A percentile compares a stretch with the other conserved stretches of the same genome.
Conservation (phyloP, 2,888 invertebrate species). For the Alloplasta piceator region DNA sequence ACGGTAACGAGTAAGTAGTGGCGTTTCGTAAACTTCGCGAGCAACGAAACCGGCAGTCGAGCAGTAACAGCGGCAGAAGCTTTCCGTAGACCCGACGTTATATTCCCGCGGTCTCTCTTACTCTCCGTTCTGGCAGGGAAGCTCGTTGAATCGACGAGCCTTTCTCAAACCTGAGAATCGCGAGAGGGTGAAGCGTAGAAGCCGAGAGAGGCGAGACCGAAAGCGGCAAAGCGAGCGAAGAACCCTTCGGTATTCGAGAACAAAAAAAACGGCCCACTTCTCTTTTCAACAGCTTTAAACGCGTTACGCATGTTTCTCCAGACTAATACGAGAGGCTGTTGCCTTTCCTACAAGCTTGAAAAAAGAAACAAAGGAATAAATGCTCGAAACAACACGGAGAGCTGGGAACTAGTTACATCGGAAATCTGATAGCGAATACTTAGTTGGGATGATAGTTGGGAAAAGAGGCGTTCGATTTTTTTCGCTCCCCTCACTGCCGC, state of each 20-base stretch:
- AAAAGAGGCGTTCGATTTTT: conserved; percentile 14
- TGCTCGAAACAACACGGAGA: conserved; percentile 10
- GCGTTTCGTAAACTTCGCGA: conserved; percentile 57
- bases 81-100: conserved; percentile 28
- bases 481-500: neutral
- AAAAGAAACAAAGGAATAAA: conserved; percentile 23
- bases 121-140: conserved; percentile 15
- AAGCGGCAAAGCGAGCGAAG: conserved; percentile 32
- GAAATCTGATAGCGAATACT: conserved; percentile 47
- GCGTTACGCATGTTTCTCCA: conserved; percentile 39
- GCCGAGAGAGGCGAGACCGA: conserved; percentile 29
- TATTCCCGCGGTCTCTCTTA: conserved; percentile 32
- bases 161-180: conserved; percentile 42
- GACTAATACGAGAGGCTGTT: neutral
- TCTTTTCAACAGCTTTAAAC: conserved; percentile 30
- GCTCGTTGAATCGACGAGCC: conserved; percentile 54
- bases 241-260: conserved; percentile 44
- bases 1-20: conserved; percentile 57
- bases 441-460: conserved; percentile 13
- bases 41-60: conserved; percentile 37
- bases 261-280: conserved; percentile 20
- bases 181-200: conserved; percentile 37
- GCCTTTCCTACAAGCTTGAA: neutral
- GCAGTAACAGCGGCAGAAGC: conserved; percentile 12
- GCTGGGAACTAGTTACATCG: conserved; percentile 19